Evolutionary conservation across 1,140 invertebrate genomes (phyloP), one percentile per base, ranked within the genome.

Genomic region (Linepithema humile): DNA sequence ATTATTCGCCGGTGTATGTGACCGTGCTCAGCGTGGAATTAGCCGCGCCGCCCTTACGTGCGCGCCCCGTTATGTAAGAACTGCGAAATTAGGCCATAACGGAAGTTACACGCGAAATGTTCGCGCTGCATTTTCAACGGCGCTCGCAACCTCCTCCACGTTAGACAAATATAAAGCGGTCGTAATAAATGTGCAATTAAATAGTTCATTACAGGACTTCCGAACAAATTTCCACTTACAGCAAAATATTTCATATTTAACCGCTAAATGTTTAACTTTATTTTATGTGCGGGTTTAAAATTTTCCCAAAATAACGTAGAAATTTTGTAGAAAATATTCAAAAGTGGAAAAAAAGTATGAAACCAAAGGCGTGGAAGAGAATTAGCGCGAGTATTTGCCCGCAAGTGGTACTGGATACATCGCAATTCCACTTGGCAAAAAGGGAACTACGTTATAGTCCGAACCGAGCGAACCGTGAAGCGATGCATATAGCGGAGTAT

Each of bases 1-100:
- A 45, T 78, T 65, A 78, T n/a, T 53, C 32, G 60, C 23, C 20
- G 2, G 74, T 78, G 23, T 29, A 38, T n/a, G 23, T 65, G 29
- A 50, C 45, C 29, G 15, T 48, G 60, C 32, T 38, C 60, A 20
- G 53, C 74, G 59, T 53, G 29, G 23, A 78, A 78, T 78, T 78
- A 69, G 45, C 57, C 12, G 72, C 3, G n/a, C 32, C 10, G 23
- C 45, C 45, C 23, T 67, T 69, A 69, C 75, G 12, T 20, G 15
- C 53, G 62, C 53, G 20, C 17, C 32, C 23, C 15, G 35, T 65
- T 53, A 67, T 35, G 43, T 40, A 67, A 67, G 32, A 67, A 17
- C 38, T 15, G 32, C 32, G 35, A 69, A 12, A 78, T 78, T 78
- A 32, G 23, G 15, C 1, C 9, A 6, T 29, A 62, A 45, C 60